Percentiles rank a stretch among this genome's conserved stretches.
Conservation (phyloP, 2,888 invertebrate species). For the Smittia sp. region DNA sequence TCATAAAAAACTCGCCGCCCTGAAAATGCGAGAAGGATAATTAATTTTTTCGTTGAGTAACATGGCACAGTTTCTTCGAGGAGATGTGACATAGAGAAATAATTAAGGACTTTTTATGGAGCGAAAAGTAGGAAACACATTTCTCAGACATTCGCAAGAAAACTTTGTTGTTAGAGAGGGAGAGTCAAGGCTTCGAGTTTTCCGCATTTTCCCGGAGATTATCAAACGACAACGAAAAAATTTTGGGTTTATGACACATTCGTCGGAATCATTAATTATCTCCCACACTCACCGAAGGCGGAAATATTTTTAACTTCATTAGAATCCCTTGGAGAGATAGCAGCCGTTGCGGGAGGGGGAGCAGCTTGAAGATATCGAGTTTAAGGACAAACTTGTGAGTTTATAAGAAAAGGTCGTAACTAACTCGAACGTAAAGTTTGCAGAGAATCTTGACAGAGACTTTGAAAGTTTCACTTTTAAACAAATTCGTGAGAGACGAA, state of each 20-base stretch:
- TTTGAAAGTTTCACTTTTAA: too few relatives aligned
- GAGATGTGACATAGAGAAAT: constrained; percentile 1
- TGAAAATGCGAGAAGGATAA: not conserved
- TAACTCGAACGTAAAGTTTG: too few relatives aligned
- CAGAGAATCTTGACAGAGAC: too few relatives aligned
- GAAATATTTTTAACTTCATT: not conserved
- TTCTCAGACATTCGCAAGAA: not conserved
- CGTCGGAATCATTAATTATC: constrained; percentile 40
- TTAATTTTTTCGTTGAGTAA: constrained; percentile 2
- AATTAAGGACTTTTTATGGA: constrained; percentile 11
- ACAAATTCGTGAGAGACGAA: too few relatives aligned
- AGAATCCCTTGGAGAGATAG: not conserved
- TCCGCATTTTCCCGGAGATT: too few relatives aligned
- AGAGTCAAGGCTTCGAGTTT: not conserved
- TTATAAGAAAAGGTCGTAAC: too few relatives aligned
- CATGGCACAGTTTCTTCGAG: not conserved
- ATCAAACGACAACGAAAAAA: not conserved
- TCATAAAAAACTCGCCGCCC: not conserved
- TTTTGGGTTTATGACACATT: constrained; percentile 34
- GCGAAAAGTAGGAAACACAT: not conserved
- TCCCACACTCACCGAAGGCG: not conserved
- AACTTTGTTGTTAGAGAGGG: not conserved
- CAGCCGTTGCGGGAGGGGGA: not conserved
- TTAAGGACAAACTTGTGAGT: too few relatives aligned
- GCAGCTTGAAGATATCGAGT: too few relatives aligned